phyloP scores from a whole-genome alignment of 2,888 invertebrate species.

The Ethmia dodecea region DNA sequence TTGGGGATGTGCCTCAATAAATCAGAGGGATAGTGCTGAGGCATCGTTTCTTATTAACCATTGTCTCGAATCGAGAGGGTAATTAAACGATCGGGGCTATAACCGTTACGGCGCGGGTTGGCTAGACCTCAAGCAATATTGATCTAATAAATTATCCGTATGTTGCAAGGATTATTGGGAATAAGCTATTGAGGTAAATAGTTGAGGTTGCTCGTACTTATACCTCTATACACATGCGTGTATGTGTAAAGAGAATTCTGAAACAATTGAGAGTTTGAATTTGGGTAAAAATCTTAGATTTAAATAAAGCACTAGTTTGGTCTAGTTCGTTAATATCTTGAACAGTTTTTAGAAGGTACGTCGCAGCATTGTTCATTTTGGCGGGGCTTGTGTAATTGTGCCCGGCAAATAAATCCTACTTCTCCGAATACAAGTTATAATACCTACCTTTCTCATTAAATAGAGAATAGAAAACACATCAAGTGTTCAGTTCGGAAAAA shows the following conservation, averaged over 20 bases:
- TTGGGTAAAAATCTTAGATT: no score
- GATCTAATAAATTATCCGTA: slow-evolving; percentile 69
- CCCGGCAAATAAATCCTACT: no score
- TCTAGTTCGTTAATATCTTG: not conserved
- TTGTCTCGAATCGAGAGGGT: slow-evolving; percentile 63
- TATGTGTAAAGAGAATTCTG: no score
- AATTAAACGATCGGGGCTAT: slow-evolving; percentile 65
- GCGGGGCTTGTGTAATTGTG: no score
- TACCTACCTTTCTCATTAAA: no score
- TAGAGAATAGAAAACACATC: no score
- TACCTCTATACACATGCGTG: not conserved
- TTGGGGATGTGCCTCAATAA: slow-evolving; percentile 55
- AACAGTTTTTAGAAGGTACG: no score
- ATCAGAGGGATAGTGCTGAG: slow-evolving; percentile 62
- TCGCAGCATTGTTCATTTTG: no score
- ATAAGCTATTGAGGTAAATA: slow-evolving; percentile 46
- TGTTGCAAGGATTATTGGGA: slow-evolving; percentile 52
- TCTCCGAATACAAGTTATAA: no score
- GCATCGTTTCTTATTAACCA: slow-evolving; percentile 71
- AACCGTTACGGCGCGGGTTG: slow-evolving; percentile 55
- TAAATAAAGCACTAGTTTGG: not conserved
- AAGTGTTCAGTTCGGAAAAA: no score
- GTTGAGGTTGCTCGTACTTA: slow-evolving; percentile 20
- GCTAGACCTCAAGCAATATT: slow-evolving; percentile 63
- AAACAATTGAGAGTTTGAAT: no score